phyloP scores from a whole-genome alignment of 2,888 invertebrate genomes.

The Aproaerema taeniolella region DNA sequence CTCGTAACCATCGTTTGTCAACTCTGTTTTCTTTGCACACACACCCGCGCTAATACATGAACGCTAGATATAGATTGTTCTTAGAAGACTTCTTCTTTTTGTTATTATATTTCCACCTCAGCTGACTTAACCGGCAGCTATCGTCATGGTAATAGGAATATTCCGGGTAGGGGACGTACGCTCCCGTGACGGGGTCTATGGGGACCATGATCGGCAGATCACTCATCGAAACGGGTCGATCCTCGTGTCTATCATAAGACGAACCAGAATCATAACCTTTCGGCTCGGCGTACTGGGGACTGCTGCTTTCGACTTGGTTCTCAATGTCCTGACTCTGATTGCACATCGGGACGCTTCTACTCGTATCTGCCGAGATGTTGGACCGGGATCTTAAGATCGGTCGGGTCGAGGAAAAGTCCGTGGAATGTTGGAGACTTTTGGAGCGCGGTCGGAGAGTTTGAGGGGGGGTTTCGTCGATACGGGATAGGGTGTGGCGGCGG shows the following conservation, averaged over 20 bases:
- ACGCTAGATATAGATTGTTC: slow-evolving; percentile 70
- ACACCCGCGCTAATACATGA: slow-evolving; percentile 70
- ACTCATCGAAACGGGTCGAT: slow-evolving; percentile 54
- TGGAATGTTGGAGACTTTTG: slow-evolving; percentile 52
- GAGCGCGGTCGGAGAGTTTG: slow-evolving; percentile 37
- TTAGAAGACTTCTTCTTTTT: slow-evolving; percentile 43
- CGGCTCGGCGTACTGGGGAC: slow-evolving; percentile 66
- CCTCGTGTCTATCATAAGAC: slow-evolving; percentile 29
- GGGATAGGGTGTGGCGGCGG: slow-evolving; percentile 53
- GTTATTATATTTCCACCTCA: slow-evolving; percentile 44
- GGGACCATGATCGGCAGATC: slow-evolving; percentile 62
- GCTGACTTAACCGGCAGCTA: slow-evolving; percentile 40
- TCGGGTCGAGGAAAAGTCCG: slow-evolving; percentile 58
- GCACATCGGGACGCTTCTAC: slow-evolving; percentile 65
- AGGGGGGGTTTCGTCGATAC: slow-evolving; percentile 62
- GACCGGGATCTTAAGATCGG: slow-evolving; percentile 56
- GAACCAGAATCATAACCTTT: slow-evolving; percentile 44
- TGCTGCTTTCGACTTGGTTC: slow-evolving; percentile 44
- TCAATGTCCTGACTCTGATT: slow-evolving; percentile 55
- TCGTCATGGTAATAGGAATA: slow-evolving; percentile 58
- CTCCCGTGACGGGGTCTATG: slow-evolving; percentile 50
- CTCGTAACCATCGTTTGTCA: slow-evolving; percentile 55
- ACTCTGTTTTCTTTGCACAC: slow-evolving; percentile 23
- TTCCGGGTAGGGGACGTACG: slow-evolving; percentile 61
- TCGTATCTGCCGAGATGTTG: slow-evolving; percentile 65